Evolutionary conservation across 2,113 vertebrate genomes (phyloP).

Genomic region (Thermophis baileyi): DNA sequence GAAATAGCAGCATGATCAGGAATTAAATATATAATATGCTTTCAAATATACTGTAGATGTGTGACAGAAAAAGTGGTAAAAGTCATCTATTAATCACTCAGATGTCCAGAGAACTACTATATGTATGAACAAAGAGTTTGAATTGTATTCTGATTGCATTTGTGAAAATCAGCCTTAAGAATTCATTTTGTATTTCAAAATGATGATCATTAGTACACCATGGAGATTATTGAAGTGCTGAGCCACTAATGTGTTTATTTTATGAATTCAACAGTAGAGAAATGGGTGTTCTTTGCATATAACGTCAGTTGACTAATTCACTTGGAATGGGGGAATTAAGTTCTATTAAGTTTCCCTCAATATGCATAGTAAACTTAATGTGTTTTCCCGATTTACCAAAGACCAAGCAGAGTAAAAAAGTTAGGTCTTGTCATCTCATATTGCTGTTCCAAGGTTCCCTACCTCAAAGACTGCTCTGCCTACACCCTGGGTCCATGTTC

Average conservation of each 20-base stretch:
- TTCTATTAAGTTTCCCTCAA: background rate
- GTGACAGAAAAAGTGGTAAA: background rate
- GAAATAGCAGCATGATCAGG: background rate
- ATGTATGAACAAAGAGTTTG: background rate
- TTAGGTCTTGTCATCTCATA: background rate
- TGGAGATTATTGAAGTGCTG: background rate
- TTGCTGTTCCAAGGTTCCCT: constrained; percentile 8
- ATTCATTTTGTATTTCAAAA: background rate
- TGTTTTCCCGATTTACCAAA: background rate
- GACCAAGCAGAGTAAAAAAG: constrained; percentile 12
- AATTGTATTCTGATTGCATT: background rate
- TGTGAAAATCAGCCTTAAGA: background rate
- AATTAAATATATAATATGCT: background rate
- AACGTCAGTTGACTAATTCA: background rate
- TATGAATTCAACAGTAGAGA: background rate
- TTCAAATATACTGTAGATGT: background rate
- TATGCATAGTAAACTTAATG: background rate
- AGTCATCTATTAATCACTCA: background rate
- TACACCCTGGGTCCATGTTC: background rate
- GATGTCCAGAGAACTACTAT: background rate
- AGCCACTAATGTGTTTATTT: background rate
- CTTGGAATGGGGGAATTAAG: background rate
- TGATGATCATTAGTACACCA: background rate
- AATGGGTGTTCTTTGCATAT: background rate
- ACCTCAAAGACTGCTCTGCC: constrained; percentile 15